Conservation (phyloP, 2,113 vertebrate genomes). For the Nansenia antarctica region DNA sequence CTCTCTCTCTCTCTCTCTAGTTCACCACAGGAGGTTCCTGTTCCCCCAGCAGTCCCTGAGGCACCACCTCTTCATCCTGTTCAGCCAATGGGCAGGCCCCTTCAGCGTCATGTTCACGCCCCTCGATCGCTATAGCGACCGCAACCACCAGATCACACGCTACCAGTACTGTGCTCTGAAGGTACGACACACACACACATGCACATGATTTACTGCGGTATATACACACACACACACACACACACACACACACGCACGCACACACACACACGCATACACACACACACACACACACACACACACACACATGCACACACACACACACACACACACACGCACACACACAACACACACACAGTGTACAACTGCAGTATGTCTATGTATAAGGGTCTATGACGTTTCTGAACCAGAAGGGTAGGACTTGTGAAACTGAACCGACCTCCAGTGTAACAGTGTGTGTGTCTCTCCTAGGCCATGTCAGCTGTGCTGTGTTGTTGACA, state of each 20-base stretch:
- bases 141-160: slow-evolving; percentile 97
- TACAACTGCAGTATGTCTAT: not conserved
- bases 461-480: not conserved
- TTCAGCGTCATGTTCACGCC: slow-evolving; percentile 99
- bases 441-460: too few relatives aligned
- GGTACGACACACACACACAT: slow-evolving; percentile 65
- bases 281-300: not conserved
- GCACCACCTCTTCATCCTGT: slow-evolving; percentile 97
- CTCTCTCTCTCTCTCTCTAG: slow-evolving; percentile 64
- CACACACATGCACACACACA: not conserved
- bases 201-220: too few relatives aligned
- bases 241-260: not conserved
- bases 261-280: not conserved
- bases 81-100: slow-evolving; percentile 98
- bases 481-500: not conserved
- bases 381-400: too few relatives aligned
- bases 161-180: slow-evolving; percentile 98
- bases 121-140: slow-evolving; percentile 94
- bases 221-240: not conserved
- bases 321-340: not conserved
- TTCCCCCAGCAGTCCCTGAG: slow-evolving; percentile 97
- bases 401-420: too few relatives aligned
- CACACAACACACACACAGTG: not conserved
- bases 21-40: slow-evolving; percentile 95
- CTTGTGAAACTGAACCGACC: too few relatives aligned